Base-by-base conservation (phyloP, 2,888 invertebrate species). In the Thymelicus lineola region DNA sequence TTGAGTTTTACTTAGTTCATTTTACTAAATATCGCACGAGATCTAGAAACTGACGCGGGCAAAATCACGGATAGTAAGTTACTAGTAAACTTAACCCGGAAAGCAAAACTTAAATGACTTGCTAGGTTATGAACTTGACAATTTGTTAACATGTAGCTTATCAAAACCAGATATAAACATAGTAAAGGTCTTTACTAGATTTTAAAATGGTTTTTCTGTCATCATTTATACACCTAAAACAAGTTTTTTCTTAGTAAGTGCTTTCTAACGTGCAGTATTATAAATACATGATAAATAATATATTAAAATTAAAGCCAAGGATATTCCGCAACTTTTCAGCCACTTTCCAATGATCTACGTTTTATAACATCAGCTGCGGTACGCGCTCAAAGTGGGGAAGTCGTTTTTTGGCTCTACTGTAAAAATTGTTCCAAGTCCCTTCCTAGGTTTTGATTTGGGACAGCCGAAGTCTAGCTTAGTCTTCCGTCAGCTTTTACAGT, bases 221-320 rank as follows among this genome's bases (percentile, higher is more conserved):
- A 55, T 66, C 55, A 48, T 66, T 70, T 66, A 66, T 14, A 55
- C 55, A 55, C 20, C 36, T 48, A 66, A 60, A 70, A 70, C 70
- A 70, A 70, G 45, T 60, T 70, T 66, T 36, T 66, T 70, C 65
- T 70, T 66, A 70, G 64, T 66, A 66, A 61, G 66, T 61, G 66
- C 70, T 66, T 66, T 70, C 60, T 66, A 70, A 65, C 70, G 66
- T 70, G 55, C 70, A 70, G 48, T 57, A 48, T 61, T 66, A 55
- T 48, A 58, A 63, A 58, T 61, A 68, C 55, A 68, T 68, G 45
- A 68, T 53, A 55, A 68, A 55, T 62, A 68, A 68, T 63, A 69
- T 63, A 15, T 63, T 38, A 58, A 69, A n/a, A 69, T 63, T 45
- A 69, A 36, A 69, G 61, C 61, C 70, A 66, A 66, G 66, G 66